Conservation (phyloP, 30 jellyfish, hydroid and myxozoan species). For the Aurelia aurita region DNA sequence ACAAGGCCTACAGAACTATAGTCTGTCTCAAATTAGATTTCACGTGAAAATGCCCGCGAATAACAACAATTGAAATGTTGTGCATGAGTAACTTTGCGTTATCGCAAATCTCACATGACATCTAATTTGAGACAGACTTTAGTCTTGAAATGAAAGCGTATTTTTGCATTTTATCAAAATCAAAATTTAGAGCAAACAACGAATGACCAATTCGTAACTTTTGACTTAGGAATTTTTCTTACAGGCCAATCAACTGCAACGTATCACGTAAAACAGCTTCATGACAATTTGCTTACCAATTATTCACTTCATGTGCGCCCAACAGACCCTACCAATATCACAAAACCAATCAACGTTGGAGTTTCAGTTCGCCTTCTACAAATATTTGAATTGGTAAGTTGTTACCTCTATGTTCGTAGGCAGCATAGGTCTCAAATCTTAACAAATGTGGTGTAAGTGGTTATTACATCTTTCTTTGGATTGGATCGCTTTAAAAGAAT, state of each 20-base stretch:
- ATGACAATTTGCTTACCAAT: conserved; percentile 24
- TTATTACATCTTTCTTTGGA: too few relatives aligned
- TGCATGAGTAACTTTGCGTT: too few relatives aligned
- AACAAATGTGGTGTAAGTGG: too few relatives aligned
- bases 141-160: too few relatives aligned
- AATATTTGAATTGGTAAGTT: conserved; percentile 74
- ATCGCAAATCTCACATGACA: too few relatives aligned
- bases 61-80: too few relatives aligned
- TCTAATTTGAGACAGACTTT: too few relatives aligned
- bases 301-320: conserved; percentile 58
- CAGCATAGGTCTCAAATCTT: too few relatives aligned
- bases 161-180: conserved; percentile 8
- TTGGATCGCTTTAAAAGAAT: too few relatives aligned
- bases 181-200: not conserved
- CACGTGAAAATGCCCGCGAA: too few relatives aligned
- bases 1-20: too few relatives aligned
- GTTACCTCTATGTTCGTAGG: not conserved
- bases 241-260: conserved; percentile 7
- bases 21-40: too few relatives aligned
- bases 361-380: conserved; percentile 51
- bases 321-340: not conserved
- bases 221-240: not conserved
- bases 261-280: conserved; percentile 14
- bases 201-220: not conserved
- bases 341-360: conserved; percentile 32